These are phyloP conservation scores for Papilio elwesi DNA, from an alignment of 2,888 invertebrate species.

Conservation along the genomic window DNA sequence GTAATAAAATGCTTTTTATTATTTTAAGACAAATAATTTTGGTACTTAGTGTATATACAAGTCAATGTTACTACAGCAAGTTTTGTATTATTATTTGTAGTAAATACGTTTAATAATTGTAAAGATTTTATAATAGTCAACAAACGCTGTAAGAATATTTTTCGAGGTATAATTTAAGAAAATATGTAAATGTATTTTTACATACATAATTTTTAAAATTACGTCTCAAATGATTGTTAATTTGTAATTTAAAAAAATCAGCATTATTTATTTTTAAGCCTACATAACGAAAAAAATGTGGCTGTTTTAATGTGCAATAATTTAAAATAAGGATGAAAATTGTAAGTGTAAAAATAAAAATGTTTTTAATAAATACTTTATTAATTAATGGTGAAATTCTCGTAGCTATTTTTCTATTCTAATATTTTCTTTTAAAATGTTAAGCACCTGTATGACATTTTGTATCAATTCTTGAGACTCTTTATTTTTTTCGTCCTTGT, in stretches of 20 bases:
- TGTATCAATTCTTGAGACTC: too few relatives aligned
- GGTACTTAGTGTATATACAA: conserved; percentile 17
- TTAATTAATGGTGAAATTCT: not conserved
- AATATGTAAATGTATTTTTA: conserved; percentile 5
- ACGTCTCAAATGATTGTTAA: conserved; percentile 2
- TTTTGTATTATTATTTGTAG: conserved; percentile 32
- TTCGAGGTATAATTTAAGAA: not conserved
- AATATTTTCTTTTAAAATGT: too few relatives aligned
- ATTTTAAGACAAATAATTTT: conserved; percentile 30
- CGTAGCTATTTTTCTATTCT: too few relatives aligned
- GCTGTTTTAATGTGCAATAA: conserved; percentile 69
- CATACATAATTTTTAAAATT: not conserved
- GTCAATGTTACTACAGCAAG: conserved; percentile 16
- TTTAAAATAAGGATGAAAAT: conserved; percentile 43
- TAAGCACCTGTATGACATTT: too few relatives aligned
- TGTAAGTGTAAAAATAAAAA: conserved; percentile 31
- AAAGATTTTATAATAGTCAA: not conserved
- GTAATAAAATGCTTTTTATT: conserved; percentile 38
- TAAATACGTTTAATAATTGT: not conserved
- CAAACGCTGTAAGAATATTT: not conserved
- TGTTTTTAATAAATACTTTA: conserved; percentile 11
- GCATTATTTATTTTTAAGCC: conserved; percentile 37
- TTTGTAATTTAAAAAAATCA: conserved; percentile 41
- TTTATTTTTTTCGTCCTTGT: too few relatives aligned
- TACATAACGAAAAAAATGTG: conserved; percentile 44